phyloP scores from a whole-genome alignment of 2,888 invertebrate species.

The Ecliptopera silaceata region DNA sequence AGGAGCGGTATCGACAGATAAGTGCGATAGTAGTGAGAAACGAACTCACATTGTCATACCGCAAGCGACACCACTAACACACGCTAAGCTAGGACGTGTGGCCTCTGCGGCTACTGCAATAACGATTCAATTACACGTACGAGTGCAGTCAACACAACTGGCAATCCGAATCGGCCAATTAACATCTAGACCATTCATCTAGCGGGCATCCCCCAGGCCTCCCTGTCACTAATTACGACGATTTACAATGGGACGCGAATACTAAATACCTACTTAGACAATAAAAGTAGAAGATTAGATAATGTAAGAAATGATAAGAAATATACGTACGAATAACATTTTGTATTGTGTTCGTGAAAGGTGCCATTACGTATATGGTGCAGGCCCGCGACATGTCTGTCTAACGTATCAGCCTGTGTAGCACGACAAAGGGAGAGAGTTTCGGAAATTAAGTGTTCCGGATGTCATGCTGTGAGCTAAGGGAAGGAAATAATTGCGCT shows the following conservation, averaged over 20 bases:
- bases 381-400: neutral
- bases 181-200: neutral
- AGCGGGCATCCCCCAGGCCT: neutral
- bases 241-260: neutral
- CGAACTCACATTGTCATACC: constrained; percentile 9
- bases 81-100: constrained; percentile 4
- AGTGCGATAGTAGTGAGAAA: constrained; percentile 25
- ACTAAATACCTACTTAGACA: constrained; percentile 1
- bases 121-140: constrained; percentile 23
- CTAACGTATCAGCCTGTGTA: too few species aligned
- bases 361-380: neutral
- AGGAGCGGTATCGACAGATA: constrained; percentile 46
- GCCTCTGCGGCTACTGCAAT: constrained; percentile 18
- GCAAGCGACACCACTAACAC: constrained; percentile 2
- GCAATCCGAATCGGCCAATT: constrained; percentile 11
- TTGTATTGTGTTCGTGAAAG: neutral
- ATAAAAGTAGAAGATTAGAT: constrained; percentile 1
- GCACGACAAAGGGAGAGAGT: neutral
- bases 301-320: neutral
- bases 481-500: constrained; percentile 21
- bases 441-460: constrained; percentile 14
- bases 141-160: constrained; percentile 1
- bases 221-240: neutral
- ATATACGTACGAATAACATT: neutral
- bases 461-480: constrained; percentile 3